phyloP scores from a whole-genome alignment of 2,113 vertebrate species.

The Morone chrysops region DNA sequence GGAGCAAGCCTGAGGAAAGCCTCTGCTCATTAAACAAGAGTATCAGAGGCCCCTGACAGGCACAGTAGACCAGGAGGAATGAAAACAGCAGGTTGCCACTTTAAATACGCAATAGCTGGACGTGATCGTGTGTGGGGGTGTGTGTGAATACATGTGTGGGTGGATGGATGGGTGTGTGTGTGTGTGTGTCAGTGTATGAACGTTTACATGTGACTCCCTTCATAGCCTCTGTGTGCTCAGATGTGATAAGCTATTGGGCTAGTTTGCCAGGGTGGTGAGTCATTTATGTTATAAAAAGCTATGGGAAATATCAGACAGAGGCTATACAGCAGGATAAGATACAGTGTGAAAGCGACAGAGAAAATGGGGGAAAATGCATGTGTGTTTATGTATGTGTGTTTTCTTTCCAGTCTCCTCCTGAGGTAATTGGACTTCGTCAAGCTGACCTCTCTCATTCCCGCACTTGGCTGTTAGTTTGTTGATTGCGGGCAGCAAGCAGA shows the following conservation, averaged over 20 bases:
- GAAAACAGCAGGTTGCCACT: constrained; percentile 63
- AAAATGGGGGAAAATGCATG: background rate
- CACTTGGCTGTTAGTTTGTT: background rate
- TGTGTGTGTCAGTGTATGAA: background rate
- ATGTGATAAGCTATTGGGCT: constrained; percentile 29
- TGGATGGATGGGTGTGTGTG: constrained; percentile 8
- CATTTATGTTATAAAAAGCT: constrained; percentile 30
- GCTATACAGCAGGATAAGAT: background rate
- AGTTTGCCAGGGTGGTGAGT: constrained; percentile 40
- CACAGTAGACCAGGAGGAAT: constrained; percentile 40
- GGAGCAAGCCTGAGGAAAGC: constrained; percentile 43
- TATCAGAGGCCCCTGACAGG: constrained; percentile 58
- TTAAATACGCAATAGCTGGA: constrained; percentile 61
- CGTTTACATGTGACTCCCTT: constrained; percentile 2
- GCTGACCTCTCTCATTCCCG: background rate
- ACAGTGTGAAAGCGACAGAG: constrained; percentile 10
- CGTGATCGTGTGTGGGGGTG: constrained; percentile 11
- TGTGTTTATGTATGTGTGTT: background rate
- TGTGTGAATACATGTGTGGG: constrained; percentile 28
- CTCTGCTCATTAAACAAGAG: constrained; percentile 69
- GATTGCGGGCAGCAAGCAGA: background rate
- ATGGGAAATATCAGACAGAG: background rate
- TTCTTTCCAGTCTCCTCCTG: background rate
- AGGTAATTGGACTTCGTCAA: constrained; percentile 21
- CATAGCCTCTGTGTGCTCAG: constrained; percentile 14